phyloP scores from a whole-genome alignment of 1,140 invertebrate genomes.

The Lasioglossum baleicum region DNA sequence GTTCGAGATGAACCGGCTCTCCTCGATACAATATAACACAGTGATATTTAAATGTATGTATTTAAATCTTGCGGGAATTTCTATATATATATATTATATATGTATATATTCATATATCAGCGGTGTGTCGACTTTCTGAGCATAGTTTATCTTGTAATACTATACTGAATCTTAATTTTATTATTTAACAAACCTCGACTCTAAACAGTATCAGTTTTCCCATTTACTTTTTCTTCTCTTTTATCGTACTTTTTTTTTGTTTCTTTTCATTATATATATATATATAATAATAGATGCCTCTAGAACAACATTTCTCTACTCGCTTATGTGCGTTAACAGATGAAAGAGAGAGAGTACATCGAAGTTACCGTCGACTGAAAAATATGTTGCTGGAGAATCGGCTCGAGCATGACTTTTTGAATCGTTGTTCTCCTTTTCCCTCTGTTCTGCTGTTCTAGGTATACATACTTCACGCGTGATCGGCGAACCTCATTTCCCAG shows the following conservation, averaged over 20 bases:
- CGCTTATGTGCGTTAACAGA: conserved; percentile 31
- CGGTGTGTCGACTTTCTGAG: conserved; percentile 21
- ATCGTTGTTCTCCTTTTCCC: background rate
- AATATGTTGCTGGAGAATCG: background rate
- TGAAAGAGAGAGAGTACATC: conserved; percentile 7
- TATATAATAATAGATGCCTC: conserved; percentile 6
- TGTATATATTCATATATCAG: conserved; percentile 3
- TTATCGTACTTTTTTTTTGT: background rate
- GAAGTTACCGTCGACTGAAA: conserved; percentile 12
- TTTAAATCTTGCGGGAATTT: conserved; percentile 8
- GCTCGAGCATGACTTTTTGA: background rate
- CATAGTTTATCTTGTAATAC: conserved; percentile 19
- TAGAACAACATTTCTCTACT: conserved; percentile 20
- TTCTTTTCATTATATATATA: too few species aligned
- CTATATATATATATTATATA: too few species aligned
- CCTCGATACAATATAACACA: conserved; percentile 3
- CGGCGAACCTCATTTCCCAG: background rate
- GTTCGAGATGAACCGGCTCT: background rate
- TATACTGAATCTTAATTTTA: conserved; percentile 28
- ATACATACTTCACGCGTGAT: background rate
- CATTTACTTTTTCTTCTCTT: background rate
- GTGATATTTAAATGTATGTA: conserved; percentile 5
- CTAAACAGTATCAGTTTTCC: conserved; percentile 12
- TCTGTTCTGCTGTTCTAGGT: background rate
- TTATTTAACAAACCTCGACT: conserved; percentile 35